These are phyloP conservation scores for Dryobota labecula DNA, from an alignment of 2,888 invertebrate genomes.

Conservation along the genomic window DNA sequence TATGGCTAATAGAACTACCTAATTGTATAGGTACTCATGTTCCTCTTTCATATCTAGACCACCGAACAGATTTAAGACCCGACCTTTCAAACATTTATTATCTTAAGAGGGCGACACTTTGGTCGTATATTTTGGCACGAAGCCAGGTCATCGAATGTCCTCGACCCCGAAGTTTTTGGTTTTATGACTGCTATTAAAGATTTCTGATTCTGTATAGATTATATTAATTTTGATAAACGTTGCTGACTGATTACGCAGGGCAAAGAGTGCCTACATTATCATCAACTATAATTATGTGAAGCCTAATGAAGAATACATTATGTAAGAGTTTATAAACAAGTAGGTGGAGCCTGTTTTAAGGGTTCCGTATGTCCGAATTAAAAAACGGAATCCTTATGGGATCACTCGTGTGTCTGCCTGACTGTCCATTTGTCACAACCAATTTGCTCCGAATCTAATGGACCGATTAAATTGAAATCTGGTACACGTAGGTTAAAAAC, in stretches of 20 bases:
- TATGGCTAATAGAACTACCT: neutral
- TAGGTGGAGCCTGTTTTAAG: too few relatives aligned
- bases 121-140: conserved; percentile 49
- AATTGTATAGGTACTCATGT: neutral
- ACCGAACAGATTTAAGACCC: conserved; percentile 15
- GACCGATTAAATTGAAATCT: too few relatives aligned
- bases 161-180: conserved; percentile 34
- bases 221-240: conserved; percentile 20
- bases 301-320: too few relatives aligned
- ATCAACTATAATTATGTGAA: too few relatives aligned
- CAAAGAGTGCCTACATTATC: too few relatives aligned
- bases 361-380: too few relatives aligned
- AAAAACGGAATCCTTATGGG: too few relatives aligned
- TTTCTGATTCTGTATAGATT: conserved; percentile 43
- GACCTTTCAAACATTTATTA: conserved; percentile 26
- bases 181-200: conserved; percentile 53
- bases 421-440: too few relatives aligned
- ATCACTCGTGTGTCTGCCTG: too few relatives aligned
- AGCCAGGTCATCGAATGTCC: conserved; percentile 40
- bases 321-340: too few relatives aligned
- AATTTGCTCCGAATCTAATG: too few relatives aligned
- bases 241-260: neutral
- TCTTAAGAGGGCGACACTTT: conserved; percentile 27
- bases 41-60: conserved; percentile 6
- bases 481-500: too few relatives aligned